Evolutionary conservation across 2,113 vertebrate species (phyloP).

Genomic region (Harpagus bidentatus): DNA sequence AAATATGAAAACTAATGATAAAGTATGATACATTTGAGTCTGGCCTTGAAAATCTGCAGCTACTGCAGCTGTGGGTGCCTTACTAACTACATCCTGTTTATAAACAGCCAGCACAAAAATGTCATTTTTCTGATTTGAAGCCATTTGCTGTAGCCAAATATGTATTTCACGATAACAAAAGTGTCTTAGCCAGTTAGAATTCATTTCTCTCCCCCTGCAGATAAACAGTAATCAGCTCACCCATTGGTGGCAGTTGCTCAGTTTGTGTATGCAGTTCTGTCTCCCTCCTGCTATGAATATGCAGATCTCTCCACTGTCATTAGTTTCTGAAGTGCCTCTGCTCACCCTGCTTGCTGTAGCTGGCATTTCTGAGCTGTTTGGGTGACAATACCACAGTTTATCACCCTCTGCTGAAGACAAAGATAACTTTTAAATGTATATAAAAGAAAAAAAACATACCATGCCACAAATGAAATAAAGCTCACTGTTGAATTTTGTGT

Average conservation of each 20-base stretch:
- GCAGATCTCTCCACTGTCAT: background rate
- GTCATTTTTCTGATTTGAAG: slow-evolving; percentile 33
- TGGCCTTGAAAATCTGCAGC: slow-evolving; percentile 39
- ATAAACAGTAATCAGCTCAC: background rate
- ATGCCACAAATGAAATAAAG: background rate
- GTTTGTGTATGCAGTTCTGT: background rate
- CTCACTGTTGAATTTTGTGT: background rate
- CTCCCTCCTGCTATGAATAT: background rate
- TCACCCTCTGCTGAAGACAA: background rate
- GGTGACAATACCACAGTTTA: background rate
- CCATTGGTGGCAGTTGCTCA: background rate
- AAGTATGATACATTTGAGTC: background rate
- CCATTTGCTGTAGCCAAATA: slow-evolving; percentile 49
- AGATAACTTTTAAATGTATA: background rate
- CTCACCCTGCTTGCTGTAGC: background rate
- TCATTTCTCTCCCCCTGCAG: background rate
- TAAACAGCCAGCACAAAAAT: slow-evolving; percentile 61
- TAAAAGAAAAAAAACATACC: background rate
- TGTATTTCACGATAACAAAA: background rate
- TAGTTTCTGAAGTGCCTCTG: background rate
- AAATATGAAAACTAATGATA: slow-evolving; percentile 28
- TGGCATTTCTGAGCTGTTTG: background rate
- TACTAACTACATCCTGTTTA: slow-evolving; percentile 38
- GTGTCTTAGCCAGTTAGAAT: background rate
- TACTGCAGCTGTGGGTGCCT: slow-evolving; percentile 21